Conservation (phyloP, 2,888 invertebrate species). For the Polyploca ridens region DNA sequence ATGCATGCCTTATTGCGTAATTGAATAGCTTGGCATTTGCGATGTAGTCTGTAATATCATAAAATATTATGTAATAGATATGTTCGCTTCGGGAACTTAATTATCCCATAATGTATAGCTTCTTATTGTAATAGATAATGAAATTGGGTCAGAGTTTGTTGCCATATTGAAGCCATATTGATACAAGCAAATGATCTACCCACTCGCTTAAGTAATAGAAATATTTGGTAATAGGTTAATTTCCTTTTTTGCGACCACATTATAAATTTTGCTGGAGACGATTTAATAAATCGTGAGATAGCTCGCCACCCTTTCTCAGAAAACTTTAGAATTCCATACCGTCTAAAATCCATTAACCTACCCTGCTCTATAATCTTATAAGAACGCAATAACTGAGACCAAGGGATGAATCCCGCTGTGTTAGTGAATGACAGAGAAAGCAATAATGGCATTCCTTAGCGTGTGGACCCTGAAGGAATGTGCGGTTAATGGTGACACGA, state of each 20-base stretch:
- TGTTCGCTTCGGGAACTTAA: background rate
- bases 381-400: too few relatives aligned
- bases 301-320: too few relatives aligned
- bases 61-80: background rate
- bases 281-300: too few relatives aligned
- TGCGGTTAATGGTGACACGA: background rate
- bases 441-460: conserved; percentile 33
- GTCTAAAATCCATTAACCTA: background rate
- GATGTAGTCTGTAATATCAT: background rate
- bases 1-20: background rate
- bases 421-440: conserved; percentile 19
- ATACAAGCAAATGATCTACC: background rate
- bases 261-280: too few relatives aligned
- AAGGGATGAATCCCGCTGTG: conserved; percentile 8
- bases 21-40: background rate
- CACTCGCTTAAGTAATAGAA: background rate
- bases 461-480: conserved; percentile 25
- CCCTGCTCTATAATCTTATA: background rate
- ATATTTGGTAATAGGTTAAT: too few relatives aligned
- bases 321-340: background rate
- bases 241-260: too few relatives aligned
- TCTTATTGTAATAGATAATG: background rate
- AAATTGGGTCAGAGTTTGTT: conserved; percentile 5
- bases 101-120: background rate
- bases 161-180: background rate